Conservation (phyloP, 2,113 vertebrate species). For the Pterocles orientalis region DNA sequence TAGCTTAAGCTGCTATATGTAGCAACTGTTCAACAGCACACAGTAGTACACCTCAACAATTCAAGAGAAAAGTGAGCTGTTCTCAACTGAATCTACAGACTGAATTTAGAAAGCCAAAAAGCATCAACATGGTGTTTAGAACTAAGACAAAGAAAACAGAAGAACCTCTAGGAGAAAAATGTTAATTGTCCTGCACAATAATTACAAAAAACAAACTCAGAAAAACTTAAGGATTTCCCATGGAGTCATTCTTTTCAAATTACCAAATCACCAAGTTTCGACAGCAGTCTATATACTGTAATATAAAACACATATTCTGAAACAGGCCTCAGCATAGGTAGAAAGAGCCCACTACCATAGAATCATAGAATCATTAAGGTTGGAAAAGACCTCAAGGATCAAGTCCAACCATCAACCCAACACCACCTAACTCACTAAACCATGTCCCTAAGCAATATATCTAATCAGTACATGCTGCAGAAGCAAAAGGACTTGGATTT, state of each 20-base stretch:
- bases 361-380: no score
- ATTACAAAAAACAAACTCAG: not conserved
- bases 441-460: no score
- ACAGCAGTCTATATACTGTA: not conserved
- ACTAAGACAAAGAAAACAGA: not conserved
- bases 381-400: no score
- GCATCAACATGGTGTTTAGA: not conserved
- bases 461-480: not conserved
- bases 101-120: not conserved
- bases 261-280: not conserved
- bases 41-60: not conserved
- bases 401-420: no score
- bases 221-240: rapidly evolving
- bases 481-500: not conserved
- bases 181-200: not conserved
- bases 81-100: not conserved
- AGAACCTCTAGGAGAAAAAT: not conserved
- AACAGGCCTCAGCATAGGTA: not conserved
- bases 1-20: not conserved
- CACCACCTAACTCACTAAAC: no score
- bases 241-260: not conserved
- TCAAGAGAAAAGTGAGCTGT: not conserved
- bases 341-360: not conserved
- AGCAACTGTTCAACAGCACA: not conserved
- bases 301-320: not conserved